Conservation (phyloP, 2,797 vertebrate species). For the Xiphophorus birchmanni region DNA sequence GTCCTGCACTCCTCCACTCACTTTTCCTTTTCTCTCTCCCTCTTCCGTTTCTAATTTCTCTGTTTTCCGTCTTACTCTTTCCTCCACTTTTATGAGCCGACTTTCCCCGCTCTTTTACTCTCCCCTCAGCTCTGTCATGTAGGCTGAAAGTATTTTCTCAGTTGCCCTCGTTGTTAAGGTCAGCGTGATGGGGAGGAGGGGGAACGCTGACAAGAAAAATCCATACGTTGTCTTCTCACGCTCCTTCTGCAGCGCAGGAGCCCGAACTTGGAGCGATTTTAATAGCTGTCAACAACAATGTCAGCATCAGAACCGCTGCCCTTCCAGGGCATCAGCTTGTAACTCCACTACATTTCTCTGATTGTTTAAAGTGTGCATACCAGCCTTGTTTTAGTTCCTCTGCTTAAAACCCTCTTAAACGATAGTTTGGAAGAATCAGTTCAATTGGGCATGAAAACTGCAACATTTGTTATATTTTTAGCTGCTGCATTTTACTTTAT, state of each 20-base stretch:
- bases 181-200: conserved; percentile 75
- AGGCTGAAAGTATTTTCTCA: conserved; percentile 75
- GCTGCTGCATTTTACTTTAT: no score
- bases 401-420: conserved; percentile 20
- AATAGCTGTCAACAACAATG: conserved; percentile 77
- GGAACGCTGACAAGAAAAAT: conserved; percentile 83
- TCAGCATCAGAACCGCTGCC: conserved; percentile 54
- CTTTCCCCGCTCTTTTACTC: conserved; percentile 59
- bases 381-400: conserved; percentile 34
- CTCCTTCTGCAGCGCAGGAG: conserved; percentile 74
- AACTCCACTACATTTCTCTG: conserved; percentile 49
- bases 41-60: conserved; percentile 62
- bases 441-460: no score
- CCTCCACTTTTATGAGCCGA: conserved; percentile 55
- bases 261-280: conserved; percentile 77
- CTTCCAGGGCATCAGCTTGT: conserved; percentile 50
- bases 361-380: conserved; percentile 13
- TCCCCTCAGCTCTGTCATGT: conserved; percentile 76
- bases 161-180: conserved; percentile 77
- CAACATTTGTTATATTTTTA: no score
- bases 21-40: conserved; percentile 56
- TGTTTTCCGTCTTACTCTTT: conserved; percentile 55
- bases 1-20: conserved; percentile 71
- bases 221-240: conserved; percentile 82
- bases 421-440: no score